These are phyloP conservation scores for Tympanuchus pallidicinctus DNA, from an alignment of 2,113 vertebrate genomes.

Conservation along the genomic window DNA sequence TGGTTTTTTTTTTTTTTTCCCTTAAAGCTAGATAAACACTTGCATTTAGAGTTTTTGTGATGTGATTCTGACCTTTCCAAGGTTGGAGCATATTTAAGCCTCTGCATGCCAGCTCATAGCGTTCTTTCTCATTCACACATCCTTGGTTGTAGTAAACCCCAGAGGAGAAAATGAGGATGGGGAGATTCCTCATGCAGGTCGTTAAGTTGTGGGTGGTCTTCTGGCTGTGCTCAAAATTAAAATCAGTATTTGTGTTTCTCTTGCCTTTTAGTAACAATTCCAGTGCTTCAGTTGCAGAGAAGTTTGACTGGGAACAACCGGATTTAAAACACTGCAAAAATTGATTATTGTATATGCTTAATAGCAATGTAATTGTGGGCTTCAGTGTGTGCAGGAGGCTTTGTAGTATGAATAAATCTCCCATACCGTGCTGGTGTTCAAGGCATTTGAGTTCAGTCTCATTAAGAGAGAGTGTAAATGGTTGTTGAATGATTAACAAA, in stretches of 20 bases:
- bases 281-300: conserved; percentile 4
- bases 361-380: conserved; percentile 49
- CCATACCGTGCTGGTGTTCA: neutral
- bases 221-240: neutral
- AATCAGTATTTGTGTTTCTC: conserved; percentile 27
- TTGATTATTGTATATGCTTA: conserved; percentile 57
- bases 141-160: neutral
- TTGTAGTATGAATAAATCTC: neutral
- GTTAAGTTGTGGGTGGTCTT: conserved; percentile 45
- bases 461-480: neutral
- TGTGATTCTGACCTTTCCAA: conserved; percentile 11
- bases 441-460: neutral
- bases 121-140: conserved; percentile 28
- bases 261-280: conserved; percentile 30
- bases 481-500: neutral
- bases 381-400: neutral
- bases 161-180: neutral
- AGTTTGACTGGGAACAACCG: conserved; percentile 51
- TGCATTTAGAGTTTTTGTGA: neutral
- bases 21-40: neutral
- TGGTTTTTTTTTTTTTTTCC: neutral
- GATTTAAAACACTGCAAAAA: conserved; percentile 30
- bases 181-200: neutral
- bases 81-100: neutral
- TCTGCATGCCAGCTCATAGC: neutral